Base-by-base conservation (phyloP, 2,113 vertebrate species). In the Cheilinus undulatus region DNA sequence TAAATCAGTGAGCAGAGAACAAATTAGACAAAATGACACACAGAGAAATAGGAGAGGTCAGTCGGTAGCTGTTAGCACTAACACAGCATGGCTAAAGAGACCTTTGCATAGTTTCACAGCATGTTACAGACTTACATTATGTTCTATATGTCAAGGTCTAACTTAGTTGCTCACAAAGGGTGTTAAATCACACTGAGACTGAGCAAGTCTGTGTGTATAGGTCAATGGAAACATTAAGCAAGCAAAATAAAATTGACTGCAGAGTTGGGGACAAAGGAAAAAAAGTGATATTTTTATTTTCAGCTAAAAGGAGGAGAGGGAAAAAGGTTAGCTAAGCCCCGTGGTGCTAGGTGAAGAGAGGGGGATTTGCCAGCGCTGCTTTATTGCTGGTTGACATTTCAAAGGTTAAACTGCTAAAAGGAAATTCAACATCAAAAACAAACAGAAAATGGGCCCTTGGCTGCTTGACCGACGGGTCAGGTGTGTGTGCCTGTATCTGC, bases 361-460 rank as follows among this genome's bases (percentile, higher is more conserved):
- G 69, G 85, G 80, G 90, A 84, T 88, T 88, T 86, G 84, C 84
- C 73, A 70, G 77, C 82, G 86, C 78, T n/a, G 71, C 85, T 91
- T 93, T 90, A 93, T 93, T 91, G 89, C 85, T 85, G 84, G 86
- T 90, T 94, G 92, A 94, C 91, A 94, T 95, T 95, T 94, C 85
- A 93, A 93, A 95, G 93, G 92, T 94, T 93, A 95, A 93, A 92
- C 91, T 91, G 89, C 88, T 91, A 91, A 93, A 92, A 93, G 86
- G 88, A 90, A 90, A 92, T 87, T 89, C 90, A 89, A 91, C 88
- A 92, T 88, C 83, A 92, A 89, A 90, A 84, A 89, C 76, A 89
- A 86, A 81, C 72, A 90, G 78, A 92, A 89, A 92, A 91, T 78
- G 78, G 83, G 84, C 89, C 80, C 69, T 67, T 83, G 88, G 90